Base-by-base conservation (phyloP, 2,888 invertebrate genomes). In the Ctenicera cuprea region DNA sequence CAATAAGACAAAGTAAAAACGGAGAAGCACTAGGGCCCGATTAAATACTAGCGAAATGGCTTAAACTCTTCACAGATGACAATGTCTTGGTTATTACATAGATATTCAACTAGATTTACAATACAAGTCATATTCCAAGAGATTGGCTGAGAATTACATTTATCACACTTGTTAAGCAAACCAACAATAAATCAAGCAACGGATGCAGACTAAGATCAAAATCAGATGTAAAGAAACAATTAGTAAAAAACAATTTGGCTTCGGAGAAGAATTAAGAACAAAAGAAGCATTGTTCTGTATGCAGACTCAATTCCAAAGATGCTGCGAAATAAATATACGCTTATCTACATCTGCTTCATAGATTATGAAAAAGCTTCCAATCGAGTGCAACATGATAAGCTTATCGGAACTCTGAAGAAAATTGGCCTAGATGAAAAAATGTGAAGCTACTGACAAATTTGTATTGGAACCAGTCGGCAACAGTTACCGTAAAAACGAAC, bases 1-100 rank as follows among this genome's bases (percentile, higher is more conserved):
- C n/a, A 11, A 41, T 41, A 41, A 41, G n/a, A 41, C 41, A 41
- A 41, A 41, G n/a, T 41, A 41, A 41, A 41, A 41, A 41, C 8
- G 41, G 11, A 41, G 8, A 41, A 41, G 41, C 41, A 41, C 41
- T 11, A 41, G n/a, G n/a, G 8, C 41, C 41, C 1, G 12, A 41
- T 41, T 3, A 12, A 41, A 41, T 41, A 41, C n/a, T 8, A 3
- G 41, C 5, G 5, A 11, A 41, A 41, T 41, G 41, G 41, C 41
- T 41, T 41, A 41, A 3, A 5, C 26, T 26, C 26, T 26, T 26
- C 2, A 26, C 26, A 2, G 5, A 26, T 26, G 26, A 26, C 5
- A 26, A 41, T 41, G 8, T 41, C 41, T 41, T 8, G 3, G 41
- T 41, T 8, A 2, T 41, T 11, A 3, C 41, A 41, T 8, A 41